Evolutionary conservation across 2,797 vertebrate genomes (phyloP), one percentile per base, ranked within the genome.

Genomic region (Adelosebastes latens): DNA sequence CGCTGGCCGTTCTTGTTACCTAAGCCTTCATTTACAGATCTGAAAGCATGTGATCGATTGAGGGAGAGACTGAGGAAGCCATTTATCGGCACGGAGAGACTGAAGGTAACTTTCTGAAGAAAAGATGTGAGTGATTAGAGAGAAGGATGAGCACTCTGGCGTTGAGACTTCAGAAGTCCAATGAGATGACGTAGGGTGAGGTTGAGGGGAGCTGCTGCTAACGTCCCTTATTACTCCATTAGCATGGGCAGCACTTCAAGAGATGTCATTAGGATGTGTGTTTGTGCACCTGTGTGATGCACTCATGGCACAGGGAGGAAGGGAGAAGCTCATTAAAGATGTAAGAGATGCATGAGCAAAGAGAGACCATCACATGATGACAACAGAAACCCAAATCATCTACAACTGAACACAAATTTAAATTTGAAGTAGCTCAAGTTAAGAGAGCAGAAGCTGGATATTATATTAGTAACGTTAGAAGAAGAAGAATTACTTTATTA

Each of bases 31-130:
- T 92, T 92, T 90, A 87, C 76, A 84, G 79, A 88, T 87, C 88
- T 94, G 92, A 94, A 83, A 92, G 91, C 89, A 65, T 87, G 75
- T 84, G 90, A 93, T 93, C 89, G 86, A 94, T 94, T 56, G 58
- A 46, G 53, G 69, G 75, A 61, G 79, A 88, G 79, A 75, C n/a
- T 55, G 81, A 80, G 58, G 81, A 80, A 68, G 83, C 78, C 87
- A 72, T 85, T 85, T 83, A 83, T 88, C 73, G 10, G 55, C 61
- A 27, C 6, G 3, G 60, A 39, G 71, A 74, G 79, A 66, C 76
- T 67, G 72, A 82, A 58, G 80, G 68, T 59, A 69, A 66, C 82
- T 75, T 83, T 87, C 70, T 77, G 73, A 83, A 87, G 82, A 69
- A 81, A 86, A 80, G 60, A 85, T 66, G 65, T 31, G 63, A 62